Conservation (phyloP, 2,797 vertebrate species). For the Pseudochromis fuscus region DNA sequence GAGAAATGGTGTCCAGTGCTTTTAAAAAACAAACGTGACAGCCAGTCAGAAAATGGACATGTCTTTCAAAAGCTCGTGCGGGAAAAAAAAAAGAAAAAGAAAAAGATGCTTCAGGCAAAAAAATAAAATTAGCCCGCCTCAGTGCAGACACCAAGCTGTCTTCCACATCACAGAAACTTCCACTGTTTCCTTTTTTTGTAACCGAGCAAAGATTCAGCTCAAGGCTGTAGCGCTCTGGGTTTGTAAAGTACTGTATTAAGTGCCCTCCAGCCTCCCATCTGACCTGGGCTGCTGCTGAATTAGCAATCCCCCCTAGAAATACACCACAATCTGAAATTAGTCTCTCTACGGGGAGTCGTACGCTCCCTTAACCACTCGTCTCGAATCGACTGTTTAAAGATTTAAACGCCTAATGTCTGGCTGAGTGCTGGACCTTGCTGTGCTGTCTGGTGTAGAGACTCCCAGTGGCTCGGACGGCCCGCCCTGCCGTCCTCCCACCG, state of each 20-base stretch:
- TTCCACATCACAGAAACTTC: constrained; percentile 47
- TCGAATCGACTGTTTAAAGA: constrained; percentile 69
- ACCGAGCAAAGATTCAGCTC: constrained; percentile 21
- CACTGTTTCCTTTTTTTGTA: background rate
- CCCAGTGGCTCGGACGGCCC: constrained; percentile 31
- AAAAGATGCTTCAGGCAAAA: constrained; percentile 31
- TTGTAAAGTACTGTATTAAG: constrained; percentile 49
- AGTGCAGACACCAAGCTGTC: constrained; percentile 40
- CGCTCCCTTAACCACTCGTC: constrained; percentile 46
- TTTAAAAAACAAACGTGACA: constrained; percentile 48
- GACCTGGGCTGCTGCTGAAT: constrained; percentile 68
- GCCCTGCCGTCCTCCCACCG: constrained; percentile 10
- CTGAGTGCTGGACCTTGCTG: constrained; percentile 61
- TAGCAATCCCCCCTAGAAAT: constrained; percentile 62
- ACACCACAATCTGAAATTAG: constrained; percentile 56
- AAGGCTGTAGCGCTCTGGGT: constrained; percentile 18
- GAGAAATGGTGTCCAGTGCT: constrained; percentile 10
- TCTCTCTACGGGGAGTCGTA: constrained; percentile 49
- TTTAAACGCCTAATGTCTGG: constrained; percentile 62
- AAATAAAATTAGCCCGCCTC: constrained; percentile 43
- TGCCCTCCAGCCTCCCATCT: constrained; percentile 60
- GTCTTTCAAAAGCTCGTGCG: constrained; percentile 10
- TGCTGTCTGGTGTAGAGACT: constrained; percentile 47
- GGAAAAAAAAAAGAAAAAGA: background rate
- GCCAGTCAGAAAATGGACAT: constrained; percentile 6